These are phyloP conservation scores for Panagrolaimus sp. DNA, from an alignment of 1,140 invertebrate species.

Conservation along the genomic window DNA sequence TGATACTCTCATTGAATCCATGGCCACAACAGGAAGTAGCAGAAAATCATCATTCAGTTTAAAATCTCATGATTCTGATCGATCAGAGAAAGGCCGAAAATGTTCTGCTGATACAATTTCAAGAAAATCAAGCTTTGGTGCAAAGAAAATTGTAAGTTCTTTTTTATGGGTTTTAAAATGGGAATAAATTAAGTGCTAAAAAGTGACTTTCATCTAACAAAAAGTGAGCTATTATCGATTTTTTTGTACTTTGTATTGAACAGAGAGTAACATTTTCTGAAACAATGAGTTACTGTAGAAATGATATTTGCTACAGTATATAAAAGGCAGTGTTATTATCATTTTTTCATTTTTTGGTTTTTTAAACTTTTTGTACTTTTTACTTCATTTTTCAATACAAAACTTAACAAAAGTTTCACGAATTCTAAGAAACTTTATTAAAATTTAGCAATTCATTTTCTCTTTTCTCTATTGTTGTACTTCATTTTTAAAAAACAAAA, in stretches of 20 bases:
- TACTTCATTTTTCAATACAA: no score
- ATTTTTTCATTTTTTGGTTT: not conserved
- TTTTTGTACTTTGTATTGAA: no score
- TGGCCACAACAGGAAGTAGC: not conserved
- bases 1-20: not conserved
- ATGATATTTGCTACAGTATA: no score
- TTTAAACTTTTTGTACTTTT: not conserved
- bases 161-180: not conserved
- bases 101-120: conserved; percentile 6
- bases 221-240: no score
- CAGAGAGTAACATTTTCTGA: not conserved
- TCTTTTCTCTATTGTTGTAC: not conserved
- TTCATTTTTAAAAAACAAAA: not conserved
- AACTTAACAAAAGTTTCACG: not conserved
- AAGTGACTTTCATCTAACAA: no score
- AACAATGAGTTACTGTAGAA: no score
- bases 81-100: not conserved
- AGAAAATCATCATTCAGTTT: not conserved
- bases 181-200: not conserved
- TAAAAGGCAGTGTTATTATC: no score
- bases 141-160: conserved; percentile 8
- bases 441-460: not conserved
- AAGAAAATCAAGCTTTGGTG: conserved; percentile 9
- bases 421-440: not conserved
- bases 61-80: not conserved